These are phyloP conservation scores for Dipus sagitta DNA, from an alignment of 2,797 vertebrate genomes.

Conservation along the genomic window DNA sequence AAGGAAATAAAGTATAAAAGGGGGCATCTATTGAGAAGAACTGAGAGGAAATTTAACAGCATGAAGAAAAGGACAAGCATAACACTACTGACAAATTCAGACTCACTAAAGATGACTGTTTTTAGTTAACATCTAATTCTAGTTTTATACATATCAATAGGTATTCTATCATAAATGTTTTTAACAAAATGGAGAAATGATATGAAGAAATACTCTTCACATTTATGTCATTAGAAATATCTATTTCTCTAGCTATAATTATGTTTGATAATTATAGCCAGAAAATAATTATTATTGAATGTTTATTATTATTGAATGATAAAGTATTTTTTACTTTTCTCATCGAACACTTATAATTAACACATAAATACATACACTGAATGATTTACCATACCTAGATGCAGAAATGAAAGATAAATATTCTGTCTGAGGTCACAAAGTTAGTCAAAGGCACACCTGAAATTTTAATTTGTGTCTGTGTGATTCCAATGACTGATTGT, in stretches of 20 bases:
- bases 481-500: background rate
- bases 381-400: background rate
- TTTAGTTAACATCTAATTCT: background rate
- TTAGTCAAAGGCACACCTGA: background rate
- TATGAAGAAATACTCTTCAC: background rate
- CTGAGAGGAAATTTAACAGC: background rate
- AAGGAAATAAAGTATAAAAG: slow-evolving; percentile 62
- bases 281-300: slow-evolving; percentile 1
- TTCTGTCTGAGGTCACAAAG: background rate
- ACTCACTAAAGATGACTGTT: background rate
- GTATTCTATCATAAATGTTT: background rate
- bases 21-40: slow-evolving; percentile 62
- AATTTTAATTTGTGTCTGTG: slow-evolving; percentile 51
- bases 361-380: background rate
- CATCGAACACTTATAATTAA: no score
- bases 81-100: background rate
- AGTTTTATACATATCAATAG: background rate
- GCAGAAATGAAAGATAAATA: slow-evolving; percentile 1
- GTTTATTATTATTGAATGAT: background rate
- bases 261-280: background rate
- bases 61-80: slow-evolving; percentile 29
- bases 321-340: background rate
- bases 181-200: background rate
- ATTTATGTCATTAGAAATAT: background rate
- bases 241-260: slow-evolving; percentile 3